phyloP scores from a whole-genome alignment of 2,888 invertebrate species.

The Mesorhabditis belari region DNA sequence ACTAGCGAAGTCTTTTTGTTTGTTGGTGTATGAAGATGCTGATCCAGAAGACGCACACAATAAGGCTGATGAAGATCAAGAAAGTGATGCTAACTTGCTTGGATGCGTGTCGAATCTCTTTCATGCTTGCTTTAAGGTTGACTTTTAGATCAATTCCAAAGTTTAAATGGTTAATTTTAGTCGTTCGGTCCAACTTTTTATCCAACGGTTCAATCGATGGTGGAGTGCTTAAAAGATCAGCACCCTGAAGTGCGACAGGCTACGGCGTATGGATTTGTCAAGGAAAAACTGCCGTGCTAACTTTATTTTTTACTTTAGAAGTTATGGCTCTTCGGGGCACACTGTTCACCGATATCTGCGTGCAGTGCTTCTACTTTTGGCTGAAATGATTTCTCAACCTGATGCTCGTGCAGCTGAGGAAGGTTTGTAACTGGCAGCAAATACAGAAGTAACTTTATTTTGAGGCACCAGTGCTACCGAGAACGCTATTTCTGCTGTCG shows the following conservation, averaged over 20 bases:
- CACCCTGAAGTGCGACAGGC: conserved; percentile 90
- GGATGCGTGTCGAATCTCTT: conserved; percentile 40
- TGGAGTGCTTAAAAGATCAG: conserved; percentile 65
- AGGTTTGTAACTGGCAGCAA: too few species aligned
- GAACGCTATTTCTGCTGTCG: too few species aligned
- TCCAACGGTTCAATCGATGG: conserved; percentile 11
- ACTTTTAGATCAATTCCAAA: neutral
- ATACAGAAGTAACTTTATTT: too few species aligned
- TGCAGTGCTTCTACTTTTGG: conserved; percentile 55
- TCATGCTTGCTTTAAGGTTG: conserved; percentile 35
- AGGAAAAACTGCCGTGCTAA: too few species aligned
- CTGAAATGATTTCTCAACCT: conserved; percentile 29
- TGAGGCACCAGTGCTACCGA: too few species aligned
- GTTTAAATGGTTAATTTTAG: conserved; percentile 10
- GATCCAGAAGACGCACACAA: conserved; percentile 72
- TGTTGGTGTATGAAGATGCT: conserved; percentile 79
- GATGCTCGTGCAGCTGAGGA: conserved; percentile 36
- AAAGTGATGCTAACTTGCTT: conserved; percentile 40
- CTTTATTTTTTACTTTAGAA: too few species aligned
- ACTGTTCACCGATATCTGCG: conserved; percentile 53
- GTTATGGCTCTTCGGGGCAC: conserved; percentile 65
- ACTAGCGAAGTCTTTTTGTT: too few species aligned
- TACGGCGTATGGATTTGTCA: conserved; percentile 90
- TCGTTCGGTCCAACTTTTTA: conserved; percentile 23
- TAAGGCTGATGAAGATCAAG: conserved; percentile 43